Percentiles rank a stretch among this genome's conserved stretches.
phyloP scores from a whole-genome alignment of 2,888 invertebrate species.

The Sarcophaga caerulescens region DNA sequence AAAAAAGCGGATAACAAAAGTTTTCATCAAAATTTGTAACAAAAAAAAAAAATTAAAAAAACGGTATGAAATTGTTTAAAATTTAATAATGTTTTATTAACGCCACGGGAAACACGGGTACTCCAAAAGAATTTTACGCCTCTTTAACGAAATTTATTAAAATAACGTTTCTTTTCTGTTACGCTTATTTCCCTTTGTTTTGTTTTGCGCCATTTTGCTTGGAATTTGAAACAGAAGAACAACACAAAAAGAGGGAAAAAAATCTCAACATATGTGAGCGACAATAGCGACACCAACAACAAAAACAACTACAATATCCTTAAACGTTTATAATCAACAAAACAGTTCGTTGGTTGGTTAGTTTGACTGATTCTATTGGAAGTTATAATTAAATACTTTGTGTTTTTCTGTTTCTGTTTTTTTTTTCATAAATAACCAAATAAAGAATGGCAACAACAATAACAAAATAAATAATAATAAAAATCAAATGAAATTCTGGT shows the following conservation, averaged over 20 bases:
- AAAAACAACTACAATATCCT: slow-evolving; percentile 11
- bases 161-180: slow-evolving; percentile 53
- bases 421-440: slow-evolving; percentile 26
- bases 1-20: slow-evolving; percentile 12
- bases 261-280: slow-evolving; percentile 65
- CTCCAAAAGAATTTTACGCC: slow-evolving; percentile 66
- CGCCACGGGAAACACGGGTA: slow-evolving; percentile 60
- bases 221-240: slow-evolving; percentile 31
- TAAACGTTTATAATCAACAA: slow-evolving; percentile 59
- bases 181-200: slow-evolving; percentile 10
- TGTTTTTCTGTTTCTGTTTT: neutral
- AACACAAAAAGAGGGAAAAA: neutral
- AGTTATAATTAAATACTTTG: slow-evolving; percentile 59
- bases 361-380: slow-evolving; percentile 39
- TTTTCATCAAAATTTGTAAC: neutral
- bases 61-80: slow-evolving; percentile 42
- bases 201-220: slow-evolving; percentile 43
- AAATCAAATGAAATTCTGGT: slow-evolving; percentile 63
- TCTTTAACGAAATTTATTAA: slow-evolving; percentile 68
- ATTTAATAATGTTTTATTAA: slow-evolving; percentile 68
- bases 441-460: slow-evolving; percentile 32
- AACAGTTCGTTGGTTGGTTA: slow-evolving; percentile 20
- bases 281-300: slow-evolving; percentile 25
- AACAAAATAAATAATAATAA: slow-evolving; percentile 25
- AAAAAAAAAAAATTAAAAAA: slow-evolving; percentile 2